These are phyloP conservation scores for Laspeyria flexula DNA, from an alignment of 2,888 invertebrate genomes.

Conservation along the genomic window DNA sequence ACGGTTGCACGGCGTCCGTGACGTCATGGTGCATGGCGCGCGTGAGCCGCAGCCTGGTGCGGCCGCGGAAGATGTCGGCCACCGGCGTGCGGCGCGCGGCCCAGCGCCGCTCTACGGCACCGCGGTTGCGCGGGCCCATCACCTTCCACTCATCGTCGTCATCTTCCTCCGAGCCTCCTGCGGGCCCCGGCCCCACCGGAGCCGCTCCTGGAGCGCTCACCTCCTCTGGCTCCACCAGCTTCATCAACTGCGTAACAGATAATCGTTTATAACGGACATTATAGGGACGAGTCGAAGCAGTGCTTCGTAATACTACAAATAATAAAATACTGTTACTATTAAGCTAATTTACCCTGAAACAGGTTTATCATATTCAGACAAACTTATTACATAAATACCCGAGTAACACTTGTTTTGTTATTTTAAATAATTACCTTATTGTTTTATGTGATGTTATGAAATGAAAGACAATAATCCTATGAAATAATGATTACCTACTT, in stretches of 20 bases:
- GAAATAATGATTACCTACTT: too few species aligned
- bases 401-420: too few species aligned
- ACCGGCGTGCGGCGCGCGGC: slow-evolving; percentile 91
- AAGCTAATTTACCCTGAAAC: too few species aligned
- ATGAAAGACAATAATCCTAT: too few species aligned
- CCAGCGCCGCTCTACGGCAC: slow-evolving; percentile 94
- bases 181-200: slow-evolving; percentile 3
- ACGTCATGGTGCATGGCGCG: slow-evolving; percentile 88
- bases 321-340: too few species aligned
- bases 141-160: slow-evolving; percentile 91
- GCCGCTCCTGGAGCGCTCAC: slow-evolving; percentile 62
- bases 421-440: too few species aligned
- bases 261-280: neutral
- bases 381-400: too few species aligned
- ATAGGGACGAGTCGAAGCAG: too few species aligned
- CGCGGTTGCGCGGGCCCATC: slow-evolving; percentile 95
- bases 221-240: slow-evolving; percentile 85
- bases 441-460: too few species aligned
- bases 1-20: slow-evolving; percentile 97
- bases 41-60: slow-evolving; percentile 93
- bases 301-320: too few species aligned
- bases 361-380: too few species aligned
- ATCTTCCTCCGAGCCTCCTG: slow-evolving; percentile 63
- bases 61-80: slow-evolving; percentile 97
- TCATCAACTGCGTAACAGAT: slow-evolving; percentile 79